These are phyloP conservation scores for Cranoglanis bouderius DNA, from an alignment of 2,113 vertebrate genomes.

Conservation along the genomic window DNA sequence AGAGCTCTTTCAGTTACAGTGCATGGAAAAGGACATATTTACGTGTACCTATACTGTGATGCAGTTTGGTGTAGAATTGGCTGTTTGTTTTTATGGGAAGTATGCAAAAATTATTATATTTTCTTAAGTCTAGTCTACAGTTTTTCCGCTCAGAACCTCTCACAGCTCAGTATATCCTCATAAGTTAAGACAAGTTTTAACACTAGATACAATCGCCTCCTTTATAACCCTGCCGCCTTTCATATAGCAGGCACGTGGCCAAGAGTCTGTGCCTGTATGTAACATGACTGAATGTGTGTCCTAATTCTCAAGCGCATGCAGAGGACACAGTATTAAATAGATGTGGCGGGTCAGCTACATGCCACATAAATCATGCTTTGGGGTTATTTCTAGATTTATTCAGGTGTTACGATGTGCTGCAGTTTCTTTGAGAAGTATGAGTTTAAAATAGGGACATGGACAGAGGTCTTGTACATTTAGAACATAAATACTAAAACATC, in stretches of 20 bases:
- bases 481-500: too few relatives aligned
- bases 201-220: slow-evolving; percentile 56
- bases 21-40: not conserved
- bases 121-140: not conserved
- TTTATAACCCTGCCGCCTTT: slow-evolving; percentile 45
- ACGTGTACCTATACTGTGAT: not conserved
- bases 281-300: not conserved
- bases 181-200: slow-evolving; percentile 59
- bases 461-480: too few relatives aligned
- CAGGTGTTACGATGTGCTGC: not conserved
- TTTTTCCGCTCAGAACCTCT: slow-evolving; percentile 39
- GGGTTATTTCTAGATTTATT: not conserved
- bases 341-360: not conserved
- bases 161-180: slow-evolving; percentile 62
- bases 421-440: not conserved
- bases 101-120: not conserved
- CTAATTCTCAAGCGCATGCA: slow-evolving; percentile 20
- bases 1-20: not conserved
- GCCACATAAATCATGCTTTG: not conserved
- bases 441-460: not conserved
- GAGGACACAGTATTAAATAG: not conserved
- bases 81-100: not conserved
- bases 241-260: not conserved
- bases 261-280: slow-evolving; percentile 5
- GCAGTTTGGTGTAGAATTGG: not conserved